Percentiles rank a stretch among this genome's conserved stretches.
phyloP scores from a whole-genome alignment of 2,888 invertebrate genomes.

The Rapana venosa region DNA sequence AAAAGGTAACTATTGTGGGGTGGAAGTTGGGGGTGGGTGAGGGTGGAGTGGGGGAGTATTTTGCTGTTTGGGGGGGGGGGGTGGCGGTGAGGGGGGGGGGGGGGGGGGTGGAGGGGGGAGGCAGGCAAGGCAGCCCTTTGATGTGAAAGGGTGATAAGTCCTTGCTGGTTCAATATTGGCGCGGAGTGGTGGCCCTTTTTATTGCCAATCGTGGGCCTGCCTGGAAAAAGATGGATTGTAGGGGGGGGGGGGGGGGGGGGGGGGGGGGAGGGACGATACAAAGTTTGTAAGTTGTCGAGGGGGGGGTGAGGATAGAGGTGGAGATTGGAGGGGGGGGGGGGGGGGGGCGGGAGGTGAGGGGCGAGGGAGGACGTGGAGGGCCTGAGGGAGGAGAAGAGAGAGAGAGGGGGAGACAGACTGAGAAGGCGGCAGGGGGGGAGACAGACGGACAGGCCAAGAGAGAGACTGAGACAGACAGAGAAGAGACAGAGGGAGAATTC shows the following conservation, averaged over 20 bases:
- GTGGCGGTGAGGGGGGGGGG: not conserved
- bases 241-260: not conserved
- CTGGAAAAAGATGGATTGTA: not conserved
- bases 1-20: too few species aligned
- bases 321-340: not conserved
- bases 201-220: not conserved
- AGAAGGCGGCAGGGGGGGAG: not conserved
- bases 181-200: not conserved
- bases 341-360: not conserved
- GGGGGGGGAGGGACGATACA: not conserved
- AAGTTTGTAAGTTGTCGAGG: too few species aligned
- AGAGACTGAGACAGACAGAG: too few species aligned
- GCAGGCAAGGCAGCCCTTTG: not conserved
- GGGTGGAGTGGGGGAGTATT: not conserved
- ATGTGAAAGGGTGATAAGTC: constrained; percentile 24
- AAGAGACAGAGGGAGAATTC: too few species aligned
- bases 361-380: not conserved
- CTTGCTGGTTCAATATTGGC: constrained; percentile 25
- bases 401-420: not conserved
- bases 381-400: not conserved
- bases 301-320: not conserved
- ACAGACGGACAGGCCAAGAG: too few species aligned
- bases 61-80: not conserved
- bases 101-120: not conserved
- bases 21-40: not conserved